These are phyloP conservation scores for Upupa epops DNA, from an alignment of 2,113 vertebrate genomes.

Conservation along the genomic window DNA sequence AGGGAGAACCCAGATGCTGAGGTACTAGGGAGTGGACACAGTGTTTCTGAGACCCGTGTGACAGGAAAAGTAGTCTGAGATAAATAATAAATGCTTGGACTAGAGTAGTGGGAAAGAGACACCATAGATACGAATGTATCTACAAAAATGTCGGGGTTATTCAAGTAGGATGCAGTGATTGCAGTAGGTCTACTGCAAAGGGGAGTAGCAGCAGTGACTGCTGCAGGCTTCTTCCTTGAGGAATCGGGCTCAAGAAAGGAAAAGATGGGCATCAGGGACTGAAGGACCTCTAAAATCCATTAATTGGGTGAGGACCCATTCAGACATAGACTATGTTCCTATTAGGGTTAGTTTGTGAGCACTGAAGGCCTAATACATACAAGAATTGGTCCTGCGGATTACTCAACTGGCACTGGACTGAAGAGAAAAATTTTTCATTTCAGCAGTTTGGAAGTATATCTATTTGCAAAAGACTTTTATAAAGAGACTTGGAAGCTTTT, in stretches of 20 bases:
- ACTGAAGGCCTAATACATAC: neutral
- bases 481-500: neutral
- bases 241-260: neutral
- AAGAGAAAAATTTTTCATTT: neutral
- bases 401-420: neutral
- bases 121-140: too few relatives aligned
- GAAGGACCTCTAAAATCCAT: neutral
- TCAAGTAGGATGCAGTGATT: accelerated
- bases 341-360: neutral
- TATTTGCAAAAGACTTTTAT: neutral
- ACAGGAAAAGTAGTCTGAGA: neutral
- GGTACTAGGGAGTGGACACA: neutral
- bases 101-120: neutral
- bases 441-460: neutral
- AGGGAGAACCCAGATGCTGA: neutral
- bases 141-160: neutral
- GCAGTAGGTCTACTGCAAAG: accelerated
- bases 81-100: neutral
- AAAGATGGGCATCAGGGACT: neutral
- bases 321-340: neutral
- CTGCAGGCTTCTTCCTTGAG: neutral
- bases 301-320: neutral
- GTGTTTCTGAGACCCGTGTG: neutral
- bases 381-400: neutral
- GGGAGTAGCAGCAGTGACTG: neutral